Base-by-base conservation (phyloP, 2,113 vertebrate species). In the Morone chrysops region DNA sequence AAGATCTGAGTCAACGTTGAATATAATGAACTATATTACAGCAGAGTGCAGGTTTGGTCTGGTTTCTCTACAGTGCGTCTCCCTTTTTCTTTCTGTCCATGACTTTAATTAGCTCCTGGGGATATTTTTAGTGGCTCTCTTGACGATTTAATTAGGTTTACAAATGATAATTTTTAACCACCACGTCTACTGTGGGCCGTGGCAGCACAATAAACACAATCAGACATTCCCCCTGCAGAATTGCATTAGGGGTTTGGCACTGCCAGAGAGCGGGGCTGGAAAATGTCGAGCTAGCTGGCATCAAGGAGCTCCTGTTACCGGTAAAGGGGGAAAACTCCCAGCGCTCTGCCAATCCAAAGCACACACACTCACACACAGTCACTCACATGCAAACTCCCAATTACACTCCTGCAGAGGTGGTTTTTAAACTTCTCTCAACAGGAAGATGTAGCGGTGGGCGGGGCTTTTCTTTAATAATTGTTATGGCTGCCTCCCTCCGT, bases 251-350 rank as follows among this genome's bases (percentile, higher is more conserved):
- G 78, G 73, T 54, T 84, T 87, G 91, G 85, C 82, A 69, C 16
- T 31, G 79, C 67, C 75, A 38, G 57, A 18, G 62, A 71, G 65
- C 75, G 2, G 54, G 88, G 62, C 90, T 93, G 93, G 93, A 94
- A 92, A 92, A 87, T 91, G 85, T 91, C 81, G 68, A 75, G 74
- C n/a, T 54, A 69, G 77, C 87, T 93, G 92, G 90, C 90, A 93
- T 90, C 77, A 83, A 91, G 87, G 31, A 81, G 89, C 90, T 91
- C 85, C 84, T 90, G 86, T 94, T 92, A 92, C 92, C 73, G 78
- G 88, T 43, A 89, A 82, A 78, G 47, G 45, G 78, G 70, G 71
- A 86, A 87, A 89, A 86, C 77, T 84, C 85, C 78, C 73, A 75
- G 17, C 1, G 41, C 72, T 48, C 73, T 88, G 84, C 87, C 90